Base-by-base conservation (phyloP, 1,140 invertebrate species). In the Adoxophyes honmai region DNA sequence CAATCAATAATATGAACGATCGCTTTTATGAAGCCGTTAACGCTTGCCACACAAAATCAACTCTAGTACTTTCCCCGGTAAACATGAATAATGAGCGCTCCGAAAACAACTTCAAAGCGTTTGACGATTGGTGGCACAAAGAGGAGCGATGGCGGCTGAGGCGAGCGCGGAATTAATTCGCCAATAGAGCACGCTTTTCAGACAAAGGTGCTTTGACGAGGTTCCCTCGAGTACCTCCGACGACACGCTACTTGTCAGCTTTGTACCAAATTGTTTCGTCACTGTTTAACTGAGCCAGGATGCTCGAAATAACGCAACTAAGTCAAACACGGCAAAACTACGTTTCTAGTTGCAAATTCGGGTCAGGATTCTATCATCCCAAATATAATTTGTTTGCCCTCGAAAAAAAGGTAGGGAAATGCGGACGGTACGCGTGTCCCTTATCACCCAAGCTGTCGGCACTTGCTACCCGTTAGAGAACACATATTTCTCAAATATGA, bases 151-250 rank as follows among this genome's bases (percentile, higher is more conserved):
- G 56, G 52, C 62, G 53, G 59, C 63, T 55, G 56, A 62, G 57
- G 59, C 54, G 58, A 66, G 62, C 61, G 69, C 63, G 59, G 58
- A 75, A 78, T 78, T 72, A 75, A 75, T 78, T 78, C 73, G 69
- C 70, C 69, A 75, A 78, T 70, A 70, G 68, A 66, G 62, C 61
- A 65, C 64, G 62, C 70, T 59, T 66, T 66, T 67, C 57, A 66
- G 60, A 66, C 61, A 73, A 70, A 69, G 70, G 62, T 67, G 52
- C 64, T 70, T 70, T 70, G 67, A 67, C 60, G 64, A 58, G 55
- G 38, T 21, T 56, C 59, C 56, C 57, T 63, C 39, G 61, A 63
- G 65, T 51, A 59, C 58, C 58, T 52, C 39, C 44, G 35, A 11
- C 51, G 38, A 35, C 34, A 64, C 36, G 33, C 53, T 36, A 38